Evolutionary conservation across 2,888 invertebrate genomes (phyloP).

Genomic region (Merodon equestris): DNA sequence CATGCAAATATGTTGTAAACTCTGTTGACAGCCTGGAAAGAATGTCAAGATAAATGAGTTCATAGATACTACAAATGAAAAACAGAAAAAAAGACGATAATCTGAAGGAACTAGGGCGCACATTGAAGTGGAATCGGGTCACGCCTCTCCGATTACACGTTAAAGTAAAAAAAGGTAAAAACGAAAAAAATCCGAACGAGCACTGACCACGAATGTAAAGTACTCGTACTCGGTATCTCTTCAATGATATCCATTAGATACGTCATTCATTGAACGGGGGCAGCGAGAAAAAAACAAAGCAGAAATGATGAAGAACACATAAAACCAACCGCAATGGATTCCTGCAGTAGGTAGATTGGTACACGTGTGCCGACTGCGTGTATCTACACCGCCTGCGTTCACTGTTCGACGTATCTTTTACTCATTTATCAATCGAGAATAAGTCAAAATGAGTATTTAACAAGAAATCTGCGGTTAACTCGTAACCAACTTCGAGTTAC

Average conservation of each 20-base stretch:
- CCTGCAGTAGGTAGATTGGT: constrained; percentile 22
- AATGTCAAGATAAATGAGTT: not conserved
- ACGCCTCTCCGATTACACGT: constrained; percentile 31
- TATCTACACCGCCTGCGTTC: not conserved
- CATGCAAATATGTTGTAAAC: constrained; percentile 54
- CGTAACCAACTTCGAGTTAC: constrained; percentile 10
- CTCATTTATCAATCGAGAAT: constrained; percentile 27
- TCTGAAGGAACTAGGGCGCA: not conserved
- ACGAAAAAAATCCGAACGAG: constrained; percentile 4
- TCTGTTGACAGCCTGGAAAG: constrained; percentile 47
- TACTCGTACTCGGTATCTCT: constrained; percentile 2
- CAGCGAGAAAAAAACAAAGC: not conserved
- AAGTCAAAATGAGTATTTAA: constrained; percentile 15
- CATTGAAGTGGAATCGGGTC: constrained; percentile 37
- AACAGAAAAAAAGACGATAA: constrained; percentile 2
- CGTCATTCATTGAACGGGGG: constrained; percentile 35
- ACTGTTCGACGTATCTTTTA: constrained; percentile 10
- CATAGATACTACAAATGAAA: constrained; percentile 16
- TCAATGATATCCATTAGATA: constrained; percentile 44
- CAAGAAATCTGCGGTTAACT: constrained; percentile 39
- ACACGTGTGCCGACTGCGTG: constrained; percentile 8
- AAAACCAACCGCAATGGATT: constrained; percentile 4
- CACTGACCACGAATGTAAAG: constrained; percentile 34
- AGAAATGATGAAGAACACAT: too few relatives aligned
- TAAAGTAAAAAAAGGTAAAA: constrained; percentile 21